phyloP scores from a whole-genome alignment of 2,888 invertebrate genomes.

The Hydriomena furcata region DNA sequence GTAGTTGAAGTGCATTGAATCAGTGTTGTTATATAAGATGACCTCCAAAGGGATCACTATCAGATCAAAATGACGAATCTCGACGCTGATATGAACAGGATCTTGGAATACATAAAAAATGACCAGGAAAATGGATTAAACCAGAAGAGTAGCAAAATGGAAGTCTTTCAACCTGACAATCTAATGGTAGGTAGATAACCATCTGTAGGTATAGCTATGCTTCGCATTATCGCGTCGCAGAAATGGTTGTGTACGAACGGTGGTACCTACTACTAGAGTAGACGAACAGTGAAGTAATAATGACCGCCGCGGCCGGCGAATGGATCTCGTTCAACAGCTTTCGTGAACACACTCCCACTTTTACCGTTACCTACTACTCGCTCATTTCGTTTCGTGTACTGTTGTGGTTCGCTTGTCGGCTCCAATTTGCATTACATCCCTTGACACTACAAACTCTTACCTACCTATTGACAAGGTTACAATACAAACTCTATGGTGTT shows the following conservation, averaged over 20 bases:
- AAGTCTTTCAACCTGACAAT: slow-evolving; percentile 63
- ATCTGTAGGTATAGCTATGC: slow-evolving; percentile 58
- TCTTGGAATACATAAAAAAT: slow-evolving; percentile 69
- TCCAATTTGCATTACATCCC: slow-evolving; percentile 40
- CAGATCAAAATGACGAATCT: slow-evolving; percentile 60
- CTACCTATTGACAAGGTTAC: slow-evolving; percentile 42
- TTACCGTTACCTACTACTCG: slow-evolving; percentile 71
- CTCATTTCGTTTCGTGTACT: slow-evolving; percentile 76
- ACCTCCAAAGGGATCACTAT: slow-evolving; percentile 45
- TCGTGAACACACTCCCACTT: slow-evolving; percentile 75
- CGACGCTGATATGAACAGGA: slow-evolving; percentile 70
- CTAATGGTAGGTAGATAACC: slow-evolving; percentile 65
- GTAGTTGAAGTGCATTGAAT: slow-evolving; percentile 23
- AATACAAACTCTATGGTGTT: too few species aligned
- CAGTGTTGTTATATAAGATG: slow-evolving; percentile 44
- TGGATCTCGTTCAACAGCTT: slow-evolving; percentile 73
- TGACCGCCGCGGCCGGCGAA: slow-evolving; percentile 51
- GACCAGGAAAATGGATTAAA: slow-evolving; percentile 57
- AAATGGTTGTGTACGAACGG: slow-evolving; percentile 50
- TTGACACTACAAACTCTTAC: slow-evolving; percentile 58
- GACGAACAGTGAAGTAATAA: slow-evolving; percentile 71
- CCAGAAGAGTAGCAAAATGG: slow-evolving; percentile 64
- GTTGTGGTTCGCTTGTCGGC: slow-evolving; percentile 64
- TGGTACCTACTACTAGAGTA: slow-evolving; percentile 44
- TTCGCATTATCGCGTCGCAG: slow-evolving; percentile 46